Evolutionary conservation across 2,888 invertebrate genomes (phyloP).

Genomic region (Trichopoda pennipes): DNA sequence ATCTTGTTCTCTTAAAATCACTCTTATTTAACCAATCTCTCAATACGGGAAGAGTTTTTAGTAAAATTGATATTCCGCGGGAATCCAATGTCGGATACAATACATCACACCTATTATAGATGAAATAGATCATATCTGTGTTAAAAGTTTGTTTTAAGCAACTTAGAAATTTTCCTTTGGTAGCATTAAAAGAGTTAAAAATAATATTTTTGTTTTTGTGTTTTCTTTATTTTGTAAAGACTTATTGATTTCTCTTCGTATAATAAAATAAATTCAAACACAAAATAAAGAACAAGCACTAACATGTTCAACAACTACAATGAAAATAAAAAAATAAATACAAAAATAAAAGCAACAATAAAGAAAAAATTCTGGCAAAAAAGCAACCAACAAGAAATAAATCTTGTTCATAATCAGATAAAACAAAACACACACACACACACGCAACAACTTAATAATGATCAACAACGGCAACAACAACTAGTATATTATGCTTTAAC

Average conservation of each 20-base stretch:
- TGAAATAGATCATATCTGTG: too few relatives aligned
- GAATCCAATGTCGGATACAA: too few relatives aligned
- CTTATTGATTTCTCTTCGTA: not conserved
- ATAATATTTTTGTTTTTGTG: too few relatives aligned
- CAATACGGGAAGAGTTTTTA: too few relatives aligned
- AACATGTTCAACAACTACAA: conserved; percentile 34
- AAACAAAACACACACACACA: conserved; percentile 56
- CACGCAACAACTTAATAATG: conserved; percentile 1
- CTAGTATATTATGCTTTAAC: conserved; percentile 21
- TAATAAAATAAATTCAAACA: conserved; percentile 7
- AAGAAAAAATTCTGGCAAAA: conserved; percentile 39
- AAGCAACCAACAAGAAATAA: conserved; percentile 68
- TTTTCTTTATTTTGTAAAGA: too few relatives aligned
- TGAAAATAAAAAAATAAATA: conserved; percentile 29
- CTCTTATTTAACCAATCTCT: too few relatives aligned
- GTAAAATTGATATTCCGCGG: too few relatives aligned
- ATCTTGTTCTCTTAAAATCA: too few relatives aligned
- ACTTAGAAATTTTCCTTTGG: too few relatives aligned
- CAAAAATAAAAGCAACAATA: conserved; percentile 24
- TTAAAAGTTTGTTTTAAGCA: too few relatives aligned
- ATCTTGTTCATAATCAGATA: conserved; percentile 71
- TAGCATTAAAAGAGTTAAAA: too few relatives aligned
- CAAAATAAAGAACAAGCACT: conserved; percentile 8
- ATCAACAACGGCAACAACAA: conserved; percentile 28
- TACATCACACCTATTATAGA: too few relatives aligned